Percentiles rank a stretch among this genome's conserved stretches.
Conservation (phyloP, 2,888 invertebrate species). For the Gisinianus flammeolus region DNA sequence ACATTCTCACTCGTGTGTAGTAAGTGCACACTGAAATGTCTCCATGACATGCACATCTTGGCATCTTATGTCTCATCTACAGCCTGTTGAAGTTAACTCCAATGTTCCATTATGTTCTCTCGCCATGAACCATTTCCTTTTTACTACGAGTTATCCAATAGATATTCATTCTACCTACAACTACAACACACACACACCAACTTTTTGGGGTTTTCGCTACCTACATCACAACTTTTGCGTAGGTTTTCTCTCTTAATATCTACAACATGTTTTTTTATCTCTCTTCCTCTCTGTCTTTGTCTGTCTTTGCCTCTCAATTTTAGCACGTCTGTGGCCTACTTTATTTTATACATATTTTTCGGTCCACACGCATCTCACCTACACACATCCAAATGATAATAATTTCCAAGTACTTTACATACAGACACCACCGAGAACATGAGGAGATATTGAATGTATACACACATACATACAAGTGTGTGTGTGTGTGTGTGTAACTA, state of each 20-base stretch:
- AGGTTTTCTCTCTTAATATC: neutral
- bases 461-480: neutral
- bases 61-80: neutral
- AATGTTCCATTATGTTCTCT: constrained; percentile 27
- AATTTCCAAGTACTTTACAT: too few relatives aligned
- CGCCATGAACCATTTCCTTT: constrained; percentile 43
- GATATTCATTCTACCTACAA: constrained; percentile 9
- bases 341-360: constrained; percentile 30
- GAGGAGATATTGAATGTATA: neutral
- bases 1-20: neutral
- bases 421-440: too few relatives aligned
- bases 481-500: constrained; percentile 13
- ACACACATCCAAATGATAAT: neutral
- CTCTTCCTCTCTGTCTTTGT: constrained; percentile 9
- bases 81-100: constrained; percentile 11
- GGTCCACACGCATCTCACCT: constrained; percentile 30
- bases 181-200: neutral
- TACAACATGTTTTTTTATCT: constrained; percentile 14
- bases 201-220: constrained; percentile 9
- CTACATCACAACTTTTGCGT: neutral
- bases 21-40: neutral
- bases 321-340: constrained; percentile 45
- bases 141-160: constrained; percentile 27
- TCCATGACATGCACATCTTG: constrained; percentile 4
- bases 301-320: constrained; percentile 23